phyloP scores from a whole-genome alignment of 2,888 invertebrate genomes.

The Dastarcus helophoroides region DNA sequence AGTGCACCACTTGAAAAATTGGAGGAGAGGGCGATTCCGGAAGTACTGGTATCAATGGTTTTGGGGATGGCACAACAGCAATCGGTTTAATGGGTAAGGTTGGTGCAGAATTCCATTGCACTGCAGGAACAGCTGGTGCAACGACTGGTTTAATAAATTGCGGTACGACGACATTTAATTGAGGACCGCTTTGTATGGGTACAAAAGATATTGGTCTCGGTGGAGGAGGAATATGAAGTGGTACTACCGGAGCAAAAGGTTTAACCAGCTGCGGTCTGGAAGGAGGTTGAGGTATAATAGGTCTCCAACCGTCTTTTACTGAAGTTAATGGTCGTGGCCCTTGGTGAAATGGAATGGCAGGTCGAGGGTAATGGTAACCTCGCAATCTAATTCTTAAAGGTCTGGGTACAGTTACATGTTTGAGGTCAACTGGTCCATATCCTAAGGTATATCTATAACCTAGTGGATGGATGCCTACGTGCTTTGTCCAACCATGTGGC shows the following conservation, averaged over 20 bases:
- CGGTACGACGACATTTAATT: too few species aligned
- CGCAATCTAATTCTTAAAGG: constrained; percentile 21
- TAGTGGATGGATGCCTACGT: constrained; percentile 24
- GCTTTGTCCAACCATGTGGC: constrained; percentile 26
- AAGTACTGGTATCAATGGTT: not conserved
- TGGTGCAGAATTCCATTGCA: constrained; percentile 2
- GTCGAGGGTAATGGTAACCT: constrained; percentile 17
- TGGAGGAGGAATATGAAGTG: constrained; percentile 4
- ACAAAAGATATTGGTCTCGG: not conserved
- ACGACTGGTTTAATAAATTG: constrained; percentile 6
- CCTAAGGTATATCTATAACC: constrained; percentile 26
- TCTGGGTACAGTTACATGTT: constrained; percentile 24
- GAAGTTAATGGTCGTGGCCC: too few species aligned
- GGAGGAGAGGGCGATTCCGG: too few species aligned
- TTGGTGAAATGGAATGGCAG: too few species aligned
- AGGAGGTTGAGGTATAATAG: too few species aligned
- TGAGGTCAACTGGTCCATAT: constrained; percentile 25
- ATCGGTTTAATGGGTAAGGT: not conserved
- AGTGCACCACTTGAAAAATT: too few species aligned
- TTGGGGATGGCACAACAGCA: not conserved
- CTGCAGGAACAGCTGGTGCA: constrained; percentile 6
- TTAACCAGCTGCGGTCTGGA: constrained; percentile 9
- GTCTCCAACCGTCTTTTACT: too few species aligned
- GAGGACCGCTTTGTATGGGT: too few species aligned
- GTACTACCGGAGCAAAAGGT: constrained; percentile 15